Base-by-base conservation (phyloP, 2,113 vertebrate species). In the Lamprologus speciosus region DNA sequence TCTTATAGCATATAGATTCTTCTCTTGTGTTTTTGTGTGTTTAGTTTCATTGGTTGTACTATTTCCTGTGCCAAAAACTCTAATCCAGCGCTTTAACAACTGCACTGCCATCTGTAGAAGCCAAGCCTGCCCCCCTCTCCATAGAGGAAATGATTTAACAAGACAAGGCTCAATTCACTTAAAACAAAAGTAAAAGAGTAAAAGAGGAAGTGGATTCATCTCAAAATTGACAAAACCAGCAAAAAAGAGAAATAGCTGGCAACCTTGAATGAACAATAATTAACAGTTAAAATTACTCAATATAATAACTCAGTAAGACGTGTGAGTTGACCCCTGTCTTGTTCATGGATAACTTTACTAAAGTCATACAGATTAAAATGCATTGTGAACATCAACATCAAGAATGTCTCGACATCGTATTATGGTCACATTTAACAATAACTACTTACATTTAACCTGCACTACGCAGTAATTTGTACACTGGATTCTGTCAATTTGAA, bases 31-130 rank as follows among this genome's bases (percentile, higher is more conserved):
- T 37, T 87, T 55, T 91, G 70, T 82, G 79, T 84, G 87, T 88
- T 90, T 93, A 91, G 80, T 86, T 82, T 90, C 82, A 70, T 86
- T 63, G 50, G 87, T 87, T 92, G 85, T 86, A 82, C 87, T 85
- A 75, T 91, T 93, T 94, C 55, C 85, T 94, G 92, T 94, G 93
- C 94, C 94, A 95, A 95, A 95, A 68, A 96, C 95, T 90, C 91
- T 95, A 96, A 96, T 92, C 88, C 88, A 91, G 88, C 82, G 83
- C 90, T 94, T 94, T 93, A 94, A 93, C 93, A 93, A 94, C 91
- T 91, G 90, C 91, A 94, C 86, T 88, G 87, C 92, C 90, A 86
- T 89, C 88, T 65, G 85, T 90, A 93, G 87, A 92, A 54, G 82
- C 90, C 57, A 83, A 85, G 85, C 57, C 60, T 37, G 33, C 60